Evolutionary conservation across 2,113 vertebrate genomes (phyloP).

Genomic region (Ictalurus furcatus): DNA sequence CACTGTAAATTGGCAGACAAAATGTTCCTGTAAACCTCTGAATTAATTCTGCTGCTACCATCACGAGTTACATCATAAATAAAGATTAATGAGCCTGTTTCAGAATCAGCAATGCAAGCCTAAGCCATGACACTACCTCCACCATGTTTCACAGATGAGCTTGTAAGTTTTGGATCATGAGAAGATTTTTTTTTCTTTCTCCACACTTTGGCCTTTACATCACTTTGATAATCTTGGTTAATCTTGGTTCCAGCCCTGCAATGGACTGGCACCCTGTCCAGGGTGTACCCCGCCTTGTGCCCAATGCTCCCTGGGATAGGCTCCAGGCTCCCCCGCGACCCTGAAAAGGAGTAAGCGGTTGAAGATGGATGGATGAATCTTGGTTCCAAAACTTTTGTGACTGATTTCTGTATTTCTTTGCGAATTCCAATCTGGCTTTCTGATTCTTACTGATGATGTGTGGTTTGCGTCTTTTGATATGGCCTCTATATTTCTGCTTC

Average conservation of each 20-base stretch:
- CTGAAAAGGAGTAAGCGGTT: too few species aligned
- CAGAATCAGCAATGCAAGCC: neutral
- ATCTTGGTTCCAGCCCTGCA: neutral
- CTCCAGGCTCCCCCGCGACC: too few species aligned
- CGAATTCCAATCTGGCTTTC: too few species aligned
- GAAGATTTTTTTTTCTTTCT: neutral
- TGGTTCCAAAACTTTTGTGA: neutral
- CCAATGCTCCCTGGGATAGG: too few species aligned
- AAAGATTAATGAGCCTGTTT: neutral
- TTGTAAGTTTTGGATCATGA: neutral
- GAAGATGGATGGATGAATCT: neutral
- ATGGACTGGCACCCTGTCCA: too few species aligned
- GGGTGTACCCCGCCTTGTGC: too few species aligned
- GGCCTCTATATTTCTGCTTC: neutral
- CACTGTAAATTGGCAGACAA: neutral
- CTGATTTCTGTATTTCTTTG: neutral
- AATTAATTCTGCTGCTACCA: neutral
- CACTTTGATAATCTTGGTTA: neutral
- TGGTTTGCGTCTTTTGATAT: neutral
- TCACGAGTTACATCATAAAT: neutral
- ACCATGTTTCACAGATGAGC: too few species aligned
- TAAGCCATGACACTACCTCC: neutral
- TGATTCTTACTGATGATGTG: neutral
- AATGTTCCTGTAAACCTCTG: neutral
- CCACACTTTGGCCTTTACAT: neutral